These are phyloP conservation scores for Dasysyrphus tricinctus DNA, from an alignment of 2,888 invertebrate genomes.

Conservation along the genomic window DNA sequence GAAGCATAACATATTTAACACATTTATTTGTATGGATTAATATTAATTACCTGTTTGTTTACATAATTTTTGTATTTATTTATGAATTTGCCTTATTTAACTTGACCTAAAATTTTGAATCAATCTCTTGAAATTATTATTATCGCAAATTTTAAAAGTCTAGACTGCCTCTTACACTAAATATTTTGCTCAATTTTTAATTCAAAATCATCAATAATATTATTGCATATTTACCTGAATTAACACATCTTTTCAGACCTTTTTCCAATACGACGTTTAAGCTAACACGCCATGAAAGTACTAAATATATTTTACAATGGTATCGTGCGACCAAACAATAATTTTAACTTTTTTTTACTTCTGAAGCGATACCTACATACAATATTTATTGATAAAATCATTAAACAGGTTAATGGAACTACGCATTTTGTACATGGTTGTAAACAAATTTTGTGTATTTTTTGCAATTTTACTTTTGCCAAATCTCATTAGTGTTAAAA, in stretches of 20 bases:
- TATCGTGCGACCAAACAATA: neutral
- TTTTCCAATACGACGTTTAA: neutral
- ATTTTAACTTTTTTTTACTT: no score
- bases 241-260: constrained; percentile 13
- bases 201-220: neutral
- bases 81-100: neutral
- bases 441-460: neutral
- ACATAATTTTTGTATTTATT: no score
- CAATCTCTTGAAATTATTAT: neutral
- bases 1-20: no score
- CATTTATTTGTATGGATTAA: no score
- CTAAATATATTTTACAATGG: constrained; percentile 23
- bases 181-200: constrained; percentile 47
- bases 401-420: neutral
- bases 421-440: neutral
- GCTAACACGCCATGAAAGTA: constrained; percentile 10
- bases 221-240: constrained; percentile 15
- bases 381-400: neutral
- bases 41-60: no score
- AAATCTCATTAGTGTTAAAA: no score
- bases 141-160: neutral
- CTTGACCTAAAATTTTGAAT: neutral
- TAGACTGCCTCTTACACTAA: neutral
- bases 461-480: neutral
- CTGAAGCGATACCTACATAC: neutral